Evolutionary conservation across 1,140 invertebrate species (phyloP).

Genomic region (Notospermus geniculatus): DNA sequence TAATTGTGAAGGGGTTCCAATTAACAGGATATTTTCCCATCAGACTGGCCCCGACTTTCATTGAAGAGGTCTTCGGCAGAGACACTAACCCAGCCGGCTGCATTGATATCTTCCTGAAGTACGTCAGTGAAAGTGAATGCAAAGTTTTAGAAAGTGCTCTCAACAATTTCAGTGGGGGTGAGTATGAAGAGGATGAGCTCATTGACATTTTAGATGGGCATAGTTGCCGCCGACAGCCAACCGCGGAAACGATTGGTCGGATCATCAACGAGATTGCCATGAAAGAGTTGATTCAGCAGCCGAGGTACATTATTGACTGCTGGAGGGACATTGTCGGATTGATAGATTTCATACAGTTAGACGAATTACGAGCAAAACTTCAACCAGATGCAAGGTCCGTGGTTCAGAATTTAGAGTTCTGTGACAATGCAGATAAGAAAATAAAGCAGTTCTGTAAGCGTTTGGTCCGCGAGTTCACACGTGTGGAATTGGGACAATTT

Average conservation of each 20-base stretch:
- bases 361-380: neutral
- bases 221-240: neutral
- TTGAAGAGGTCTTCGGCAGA: neutral
- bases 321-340: neutral
- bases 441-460: neutral
- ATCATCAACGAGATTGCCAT: neutral
- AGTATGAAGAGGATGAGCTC: too few species aligned
- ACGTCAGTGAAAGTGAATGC: neutral
- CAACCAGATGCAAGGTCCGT: neutral
- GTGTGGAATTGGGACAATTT: neutral
- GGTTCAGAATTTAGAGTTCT: neutral
- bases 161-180: too few species aligned
- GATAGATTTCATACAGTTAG: neutral
- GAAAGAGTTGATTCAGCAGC: neutral
- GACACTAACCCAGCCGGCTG: neutral
- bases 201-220: neutral
- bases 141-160: neutral
- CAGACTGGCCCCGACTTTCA: neutral
- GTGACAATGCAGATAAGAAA: neutral
- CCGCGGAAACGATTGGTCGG: neutral
- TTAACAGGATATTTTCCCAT: conserved; percentile 2
- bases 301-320: neutral
- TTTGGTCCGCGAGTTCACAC: neutral
- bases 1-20: conserved; percentile 3
- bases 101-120: neutral